These are phyloP conservation scores for Scaptomyza flava DNA, from an alignment of 2,888 invertebrate genomes.

Conservation along the genomic window DNA sequence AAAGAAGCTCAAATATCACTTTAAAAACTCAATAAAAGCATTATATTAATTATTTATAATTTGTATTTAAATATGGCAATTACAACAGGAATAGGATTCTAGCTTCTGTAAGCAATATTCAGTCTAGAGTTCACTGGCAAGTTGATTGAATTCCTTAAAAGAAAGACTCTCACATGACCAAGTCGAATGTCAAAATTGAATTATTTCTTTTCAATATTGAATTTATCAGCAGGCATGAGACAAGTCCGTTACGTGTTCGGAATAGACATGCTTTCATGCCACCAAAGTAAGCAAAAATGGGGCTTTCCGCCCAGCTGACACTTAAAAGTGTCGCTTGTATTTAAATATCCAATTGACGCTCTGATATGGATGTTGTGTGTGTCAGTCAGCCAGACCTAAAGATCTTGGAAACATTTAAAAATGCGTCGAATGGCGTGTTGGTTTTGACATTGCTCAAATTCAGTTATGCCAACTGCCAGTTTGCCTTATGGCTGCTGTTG, in stretches of 20 bases:
- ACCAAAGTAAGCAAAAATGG: background rate
- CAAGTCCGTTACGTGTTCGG: constrained; percentile 74
- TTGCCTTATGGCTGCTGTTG: constrained; percentile 27
- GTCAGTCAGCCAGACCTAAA: constrained; percentile 14
- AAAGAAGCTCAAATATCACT: background rate
- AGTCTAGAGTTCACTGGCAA: background rate
- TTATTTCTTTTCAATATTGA: constrained; percentile 83
- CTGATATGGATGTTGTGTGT: constrained; percentile 28
- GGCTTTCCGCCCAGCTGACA: constrained; percentile 27
- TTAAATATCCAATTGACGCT: constrained; percentile 75
- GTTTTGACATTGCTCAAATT: constrained; percentile 59
- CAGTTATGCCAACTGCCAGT: constrained; percentile 57
- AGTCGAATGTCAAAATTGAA: constrained; percentile 71
- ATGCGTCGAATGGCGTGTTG: constrained; percentile 47
- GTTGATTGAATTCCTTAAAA: constrained; percentile 20
- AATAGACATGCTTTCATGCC: constrained; percentile 55
- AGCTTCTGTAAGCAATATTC: background rate
- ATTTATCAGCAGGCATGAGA: constrained; percentile 78
- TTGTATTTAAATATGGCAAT: background rate
- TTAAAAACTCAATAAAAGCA: too few relatives aligned
- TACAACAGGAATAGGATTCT: background rate
- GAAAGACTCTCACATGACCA: constrained; percentile 25
- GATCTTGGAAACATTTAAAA: constrained; percentile 71
- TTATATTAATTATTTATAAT: too few relatives aligned
- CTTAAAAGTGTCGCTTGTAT: constrained; percentile 79